Evolutionary conservation across 2,888 invertebrate genomes (phyloP).

Genomic region (Eupithecia inturbata): DNA sequence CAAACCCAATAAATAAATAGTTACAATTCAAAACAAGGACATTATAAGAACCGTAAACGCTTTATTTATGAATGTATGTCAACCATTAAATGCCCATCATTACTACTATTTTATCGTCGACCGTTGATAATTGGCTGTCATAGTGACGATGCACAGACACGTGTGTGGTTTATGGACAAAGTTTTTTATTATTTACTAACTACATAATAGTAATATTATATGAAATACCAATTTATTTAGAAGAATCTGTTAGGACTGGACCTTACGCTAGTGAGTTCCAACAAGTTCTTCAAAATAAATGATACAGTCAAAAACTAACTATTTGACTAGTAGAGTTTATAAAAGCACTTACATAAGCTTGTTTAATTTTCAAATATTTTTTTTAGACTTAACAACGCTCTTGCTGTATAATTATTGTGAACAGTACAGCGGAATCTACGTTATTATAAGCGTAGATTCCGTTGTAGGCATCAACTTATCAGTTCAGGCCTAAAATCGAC

Average conservation of each 20-base stretch:
- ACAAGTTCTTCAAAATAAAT: neutral
- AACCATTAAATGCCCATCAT: conserved; percentile 27
- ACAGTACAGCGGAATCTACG: too few relatives aligned
- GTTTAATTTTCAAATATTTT: neutral
- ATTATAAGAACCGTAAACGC: neutral
- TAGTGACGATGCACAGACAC: conserved; percentile 70
- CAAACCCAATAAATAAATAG: neutral
- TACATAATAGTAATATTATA: neutral
- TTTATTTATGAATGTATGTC: conserved; percentile 16
- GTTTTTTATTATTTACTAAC: neutral
- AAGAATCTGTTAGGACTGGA: neutral
- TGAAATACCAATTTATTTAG: neutral
- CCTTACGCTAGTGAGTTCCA: neutral
- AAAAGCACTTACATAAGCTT: neutral
- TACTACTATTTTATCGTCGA: conserved; percentile 54
- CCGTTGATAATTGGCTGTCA: conserved; percentile 57
- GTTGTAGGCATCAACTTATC: too few relatives aligned
- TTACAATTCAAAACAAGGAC: neutral
- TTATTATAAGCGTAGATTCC: too few relatives aligned
- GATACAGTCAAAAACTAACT: neutral
- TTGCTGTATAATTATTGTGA: neutral
- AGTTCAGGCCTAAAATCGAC: too few relatives aligned
- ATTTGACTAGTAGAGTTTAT: neutral
- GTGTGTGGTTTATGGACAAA: conserved; percentile 50
- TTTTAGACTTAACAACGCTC: neutral